These are phyloP conservation scores for Protodeltote pygarga DNA, from an alignment of 2,888 invertebrate species.

Conservation along the genomic window DNA sequence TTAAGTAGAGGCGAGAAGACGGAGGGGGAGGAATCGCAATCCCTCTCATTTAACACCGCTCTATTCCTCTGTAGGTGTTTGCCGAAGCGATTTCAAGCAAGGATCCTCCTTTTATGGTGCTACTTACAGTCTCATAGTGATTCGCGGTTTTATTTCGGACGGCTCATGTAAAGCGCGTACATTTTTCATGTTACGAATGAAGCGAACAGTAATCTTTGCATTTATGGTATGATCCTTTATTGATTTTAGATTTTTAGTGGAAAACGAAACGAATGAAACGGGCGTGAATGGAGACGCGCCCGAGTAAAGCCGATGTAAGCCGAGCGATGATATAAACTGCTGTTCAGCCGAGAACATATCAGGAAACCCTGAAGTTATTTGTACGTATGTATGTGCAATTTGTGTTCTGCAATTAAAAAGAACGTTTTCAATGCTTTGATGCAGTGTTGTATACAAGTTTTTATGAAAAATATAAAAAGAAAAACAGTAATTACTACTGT, in stretches of 20 bases:
- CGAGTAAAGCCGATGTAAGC: slow-evolving; percentile 83
- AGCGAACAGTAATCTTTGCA: slow-evolving; percentile 86
- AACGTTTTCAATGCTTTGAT: slow-evolving; percentile 11
- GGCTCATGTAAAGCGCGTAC: slow-evolving; percentile 82
- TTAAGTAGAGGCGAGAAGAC: slow-evolving; percentile 64
- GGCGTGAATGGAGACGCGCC: slow-evolving; percentile 83
- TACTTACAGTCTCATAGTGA: slow-evolving; percentile 86
- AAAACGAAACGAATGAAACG: slow-evolving; percentile 84
- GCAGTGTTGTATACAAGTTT: too few species aligned
- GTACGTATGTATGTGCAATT: slow-evolving; percentile 48
- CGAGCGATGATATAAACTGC: slow-evolving; percentile 82
- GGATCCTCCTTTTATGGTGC: slow-evolving; percentile 84
- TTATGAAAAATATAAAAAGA: too few species aligned
- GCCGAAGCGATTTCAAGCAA: slow-evolving; percentile 83
- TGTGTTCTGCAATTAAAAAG: slow-evolving; percentile 43
- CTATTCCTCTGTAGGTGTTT: slow-evolving; percentile 85
- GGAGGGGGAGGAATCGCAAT: slow-evolving; percentile 68
- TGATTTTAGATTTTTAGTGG: slow-evolving; percentile 87
- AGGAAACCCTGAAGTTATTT: slow-evolving; percentile 69
- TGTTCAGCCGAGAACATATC: slow-evolving; percentile 77
- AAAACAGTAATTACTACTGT: too few species aligned
- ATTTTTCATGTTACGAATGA: slow-evolving; percentile 83
- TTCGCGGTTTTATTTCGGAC: slow-evolving; percentile 86
- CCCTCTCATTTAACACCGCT: slow-evolving; percentile 87
- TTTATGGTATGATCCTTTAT: slow-evolving; percentile 86